phyloP scores from a whole-genome alignment of 2,113 vertebrate genomes.

The Apteryx owenii region DNA sequence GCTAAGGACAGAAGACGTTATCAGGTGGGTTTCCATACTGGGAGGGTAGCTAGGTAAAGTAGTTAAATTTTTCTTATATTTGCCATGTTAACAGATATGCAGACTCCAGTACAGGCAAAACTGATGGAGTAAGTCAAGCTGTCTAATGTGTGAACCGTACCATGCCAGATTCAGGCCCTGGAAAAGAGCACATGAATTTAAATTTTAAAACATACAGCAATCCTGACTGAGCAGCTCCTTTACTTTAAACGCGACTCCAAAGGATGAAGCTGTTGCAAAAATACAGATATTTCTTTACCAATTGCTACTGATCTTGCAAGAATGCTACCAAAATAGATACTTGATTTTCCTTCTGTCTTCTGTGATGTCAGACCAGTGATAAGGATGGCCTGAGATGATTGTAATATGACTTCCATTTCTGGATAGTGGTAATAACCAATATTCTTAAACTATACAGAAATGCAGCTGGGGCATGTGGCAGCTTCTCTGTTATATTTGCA shows the following conservation, averaged over 20 bases:
- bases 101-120: background rate
- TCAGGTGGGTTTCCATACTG: background rate
- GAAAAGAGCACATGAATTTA: background rate
- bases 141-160: background rate
- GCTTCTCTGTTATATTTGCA: background rate
- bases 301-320: background rate
- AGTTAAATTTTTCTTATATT: background rate
- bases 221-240: background rate
- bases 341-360: background rate
- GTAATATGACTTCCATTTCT: background rate
- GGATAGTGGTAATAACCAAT: background rate
- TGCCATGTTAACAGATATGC: background rate
- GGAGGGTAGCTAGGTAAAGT: background rate
- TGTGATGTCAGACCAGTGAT: background rate
- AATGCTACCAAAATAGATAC: background rate
- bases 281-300: background rate
- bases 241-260: background rate
- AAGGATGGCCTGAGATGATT: background rate
- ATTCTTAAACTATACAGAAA: background rate
- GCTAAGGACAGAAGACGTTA: background rate
- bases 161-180: background rate
- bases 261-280: background rate
- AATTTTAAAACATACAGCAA: background rate
- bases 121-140: background rate
- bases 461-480: background rate